phyloP scores from a whole-genome alignment of 2,797 vertebrate genomes.

The Decapterus maruadsi region DNA sequence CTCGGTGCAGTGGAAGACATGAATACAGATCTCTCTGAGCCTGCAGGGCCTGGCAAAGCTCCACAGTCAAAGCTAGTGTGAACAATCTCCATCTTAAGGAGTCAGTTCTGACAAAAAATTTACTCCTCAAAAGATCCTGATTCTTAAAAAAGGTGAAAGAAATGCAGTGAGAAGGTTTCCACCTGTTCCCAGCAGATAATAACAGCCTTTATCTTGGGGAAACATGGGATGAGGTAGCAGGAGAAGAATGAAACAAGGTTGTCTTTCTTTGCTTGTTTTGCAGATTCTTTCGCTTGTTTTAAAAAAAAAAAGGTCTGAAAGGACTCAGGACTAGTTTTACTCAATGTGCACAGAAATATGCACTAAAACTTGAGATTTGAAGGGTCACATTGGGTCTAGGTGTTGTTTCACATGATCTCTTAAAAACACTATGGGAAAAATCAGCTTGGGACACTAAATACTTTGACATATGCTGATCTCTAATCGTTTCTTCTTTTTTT shows the following conservation, averaged over 20 bases:
- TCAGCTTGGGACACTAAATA: background rate
- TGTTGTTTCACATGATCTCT: background rate
- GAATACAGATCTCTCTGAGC: slow-evolving; percentile 59
- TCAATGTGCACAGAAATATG: background rate
- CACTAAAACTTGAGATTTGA: background rate
- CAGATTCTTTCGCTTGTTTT: background rate
- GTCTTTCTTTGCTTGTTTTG: background rate
- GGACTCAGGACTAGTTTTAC: background rate
- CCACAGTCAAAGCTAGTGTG: slow-evolving; percentile 42
- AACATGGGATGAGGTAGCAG: background rate
- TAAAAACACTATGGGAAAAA: background rate
- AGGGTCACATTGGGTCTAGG: background rate
- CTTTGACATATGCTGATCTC: background rate
- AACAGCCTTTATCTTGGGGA: background rate
- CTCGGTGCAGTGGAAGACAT: slow-evolving; percentile 48
- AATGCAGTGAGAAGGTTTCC: background rate
- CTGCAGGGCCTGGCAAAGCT: slow-evolving; percentile 47
- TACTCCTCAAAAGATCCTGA: slow-evolving; percentile 3
- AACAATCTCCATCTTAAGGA: slow-evolving; percentile 38
- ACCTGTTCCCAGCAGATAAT: slow-evolving; percentile 5
- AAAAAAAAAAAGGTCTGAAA: background rate
- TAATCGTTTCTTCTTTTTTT: background rate
- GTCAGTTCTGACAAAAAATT: slow-evolving; percentile 17
- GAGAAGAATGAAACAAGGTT: background rate
- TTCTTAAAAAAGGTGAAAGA: slow-evolving; percentile 1